A percentile compares a stretch with the other conserved stretches of the same genome.
Evolutionary conservation across 2,888 invertebrate genomes (phyloP).

Genomic region (Aphidius colemani): DNA sequence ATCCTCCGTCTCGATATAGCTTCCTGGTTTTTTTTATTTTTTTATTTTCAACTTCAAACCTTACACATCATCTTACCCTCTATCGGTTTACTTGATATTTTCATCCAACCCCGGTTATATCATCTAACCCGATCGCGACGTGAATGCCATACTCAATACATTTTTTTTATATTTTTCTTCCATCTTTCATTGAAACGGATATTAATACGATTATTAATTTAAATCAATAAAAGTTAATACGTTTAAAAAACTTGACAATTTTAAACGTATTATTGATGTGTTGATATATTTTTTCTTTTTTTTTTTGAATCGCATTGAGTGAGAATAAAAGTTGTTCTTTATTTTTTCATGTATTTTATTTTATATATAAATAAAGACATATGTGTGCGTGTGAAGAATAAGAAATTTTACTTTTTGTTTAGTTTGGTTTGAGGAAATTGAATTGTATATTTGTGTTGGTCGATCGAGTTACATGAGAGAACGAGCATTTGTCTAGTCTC

Average conservation of each 20-base stretch:
- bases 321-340: background rate
- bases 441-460: slow-evolving; percentile 18
- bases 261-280: too few species aligned
- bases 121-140: background rate
- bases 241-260: background rate
- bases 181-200: slow-evolving; percentile 19
- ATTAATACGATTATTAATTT: slow-evolving; percentile 27
- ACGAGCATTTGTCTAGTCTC: slow-evolving; percentile 13
- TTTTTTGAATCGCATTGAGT: too few species aligned
- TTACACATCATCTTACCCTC: slow-evolving; percentile 1
- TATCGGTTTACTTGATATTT: slow-evolving; percentile 23
- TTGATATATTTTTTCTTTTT: too few species aligned
- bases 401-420: slow-evolving; percentile 2
- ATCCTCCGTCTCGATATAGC: slow-evolving; percentile 26
- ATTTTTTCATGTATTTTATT: background rate
- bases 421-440: slow-evolving; percentile 16
- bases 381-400: background rate
- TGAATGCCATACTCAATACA: too few species aligned
- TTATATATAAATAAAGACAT: background rate
- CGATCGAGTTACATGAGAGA: slow-evolving; percentile 13
- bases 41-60: slow-evolving; percentile 8
- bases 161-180: background rate
- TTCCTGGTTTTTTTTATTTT: slow-evolving; percentile 17
- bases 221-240: slow-evolving; percentile 2
- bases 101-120: slow-evolving; percentile 12